Base-by-base conservation (phyloP, 2,888 invertebrate genomes). In the Apoda limacodes region DNA sequence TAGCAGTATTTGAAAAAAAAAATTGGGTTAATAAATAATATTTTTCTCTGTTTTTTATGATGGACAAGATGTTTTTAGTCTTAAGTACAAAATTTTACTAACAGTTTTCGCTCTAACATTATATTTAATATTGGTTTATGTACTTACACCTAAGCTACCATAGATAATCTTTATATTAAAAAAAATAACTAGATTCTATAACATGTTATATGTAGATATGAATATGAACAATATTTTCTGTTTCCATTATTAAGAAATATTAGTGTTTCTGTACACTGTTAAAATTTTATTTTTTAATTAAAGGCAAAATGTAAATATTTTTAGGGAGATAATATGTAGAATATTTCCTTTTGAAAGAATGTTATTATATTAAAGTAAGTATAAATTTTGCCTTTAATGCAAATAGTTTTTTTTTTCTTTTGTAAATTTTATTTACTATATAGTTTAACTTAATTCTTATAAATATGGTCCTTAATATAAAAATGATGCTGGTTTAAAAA, bases 401-500 rank as follows among this genome's bases (percentile, higher is more conserved):
- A n/a, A n/a, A n/a, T n/a, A n/a, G n/a, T n/a, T n/a, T n/a, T n/a
- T n/a, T n/a, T n/a, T n/a, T n/a, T n/a, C n/a, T n/a, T n/a, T n/a
- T n/a, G n/a, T n/a, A n/a, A n/a, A n/a, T n/a, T n/a, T n/a, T n/a
- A n/a, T n/a, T n/a, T n/a, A n/a, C n/a, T n/a, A n/a, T n/a, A n/a
- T n/a, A n/a, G n/a, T n/a, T n/a, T n/a, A n/a, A n/a, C n/a, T n/a
- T n/a, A n/a, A n/a, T n/a, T n/a, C n/a, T n/a, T n/a, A n/a, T n/a
- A n/a, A n/a, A n/a, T n/a, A n/a, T n/a, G 75, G 71, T 76, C 75
- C 74, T 72, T 75, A 72, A 70, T 75, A 68, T 75, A 74, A 72
- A 64, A 69, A 65, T 63, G 66, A 46, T 50, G 64, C 50, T 59
- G 60, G 52, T 55, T 17, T 17, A 17, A 17, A 17, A 17, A 5